These are phyloP conservation scores for Nyctereutes procyonoides DNA, from an alignment of 2,113 vertebrate species.

Conservation along the genomic window DNA sequence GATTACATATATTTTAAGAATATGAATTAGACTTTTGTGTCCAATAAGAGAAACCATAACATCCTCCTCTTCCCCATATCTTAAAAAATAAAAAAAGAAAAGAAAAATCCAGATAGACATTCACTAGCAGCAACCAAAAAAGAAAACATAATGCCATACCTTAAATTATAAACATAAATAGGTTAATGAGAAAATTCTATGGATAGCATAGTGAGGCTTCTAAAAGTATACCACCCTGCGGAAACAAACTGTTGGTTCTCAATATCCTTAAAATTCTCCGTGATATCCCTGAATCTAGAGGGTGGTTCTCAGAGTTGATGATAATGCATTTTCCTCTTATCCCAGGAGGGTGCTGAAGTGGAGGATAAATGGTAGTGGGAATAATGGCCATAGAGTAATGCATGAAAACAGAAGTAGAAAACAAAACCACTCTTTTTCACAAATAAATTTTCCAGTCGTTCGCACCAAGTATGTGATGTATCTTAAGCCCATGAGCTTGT, in stretches of 20 bases:
- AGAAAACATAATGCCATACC: not conserved
- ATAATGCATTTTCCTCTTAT: not conserved
- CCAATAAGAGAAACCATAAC: not conserved
- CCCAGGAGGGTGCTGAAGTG: accelerated
- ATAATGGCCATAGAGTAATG: not conserved
- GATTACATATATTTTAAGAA: not conserved
- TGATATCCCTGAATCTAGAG: not conserved
- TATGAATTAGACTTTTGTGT: not conserved
- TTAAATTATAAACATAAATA: not conserved
- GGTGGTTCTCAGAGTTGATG: not conserved
- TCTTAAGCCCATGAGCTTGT: not conserved
- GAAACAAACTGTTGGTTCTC: not conserved
- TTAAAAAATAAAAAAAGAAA: not conserved
- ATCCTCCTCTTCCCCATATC: not conserved
- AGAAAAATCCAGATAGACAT: not conserved
- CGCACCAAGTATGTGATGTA: no score
- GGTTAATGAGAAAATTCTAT: not conserved
- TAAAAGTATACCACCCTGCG: not conserved
- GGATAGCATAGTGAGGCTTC: not conserved
- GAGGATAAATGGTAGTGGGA: not conserved
- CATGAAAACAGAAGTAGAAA: not conserved
- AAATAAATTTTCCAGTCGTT: not conserved
- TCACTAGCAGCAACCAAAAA: not conserved
- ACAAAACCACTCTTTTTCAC: not conserved
- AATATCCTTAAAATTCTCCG: not conserved